Conservation (phyloP, 1,140 invertebrate genomes). For the Pinna nobilis region DNA sequence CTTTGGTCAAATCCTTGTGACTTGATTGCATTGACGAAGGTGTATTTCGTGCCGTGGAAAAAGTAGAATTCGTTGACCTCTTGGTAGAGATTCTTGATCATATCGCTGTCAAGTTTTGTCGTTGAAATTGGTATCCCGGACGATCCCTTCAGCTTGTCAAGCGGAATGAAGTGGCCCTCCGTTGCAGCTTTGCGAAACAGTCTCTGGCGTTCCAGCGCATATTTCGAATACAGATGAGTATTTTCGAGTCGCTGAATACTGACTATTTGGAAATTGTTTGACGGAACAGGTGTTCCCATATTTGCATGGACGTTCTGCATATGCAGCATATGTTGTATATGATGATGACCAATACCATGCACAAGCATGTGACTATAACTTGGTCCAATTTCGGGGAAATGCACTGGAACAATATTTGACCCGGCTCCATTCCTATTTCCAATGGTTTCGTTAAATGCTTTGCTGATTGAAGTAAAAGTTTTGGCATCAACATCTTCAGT, state of each 20-base stretch:
- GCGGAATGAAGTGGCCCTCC: slow-evolving; percentile 13
- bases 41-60: slow-evolving; percentile 55
- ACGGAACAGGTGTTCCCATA: too few species aligned
- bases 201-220: slow-evolving; percentile 33
- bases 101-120: slow-evolving; percentile 1
- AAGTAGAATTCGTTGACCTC: slow-evolving; percentile 55
- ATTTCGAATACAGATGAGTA: slow-evolving; percentile 40
- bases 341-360: too few species aligned
- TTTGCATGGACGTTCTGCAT: too few species aligned
- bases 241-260: slow-evolving; percentile 51
- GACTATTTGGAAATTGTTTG: slow-evolving; percentile 30
- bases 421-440: neutral
- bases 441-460: neutral
- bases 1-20: slow-evolving; percentile 49
- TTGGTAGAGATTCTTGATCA: slow-evolving; percentile 10
- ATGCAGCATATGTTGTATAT: too few species aligned
- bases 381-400: too few species aligned
- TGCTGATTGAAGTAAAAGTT: slow-evolving; percentile 5
- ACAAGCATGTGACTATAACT: too few species aligned
- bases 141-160: neutral
- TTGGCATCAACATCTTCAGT: neutral
- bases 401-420: too few species aligned
- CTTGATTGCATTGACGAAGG: slow-evolving; percentile 38
- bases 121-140: slow-evolving; percentile 1
- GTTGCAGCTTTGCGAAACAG: slow-evolving; percentile 42